phyloP scores from a whole-genome alignment of 2,888 invertebrate genomes.

The Orchesella flavescens region DNA sequence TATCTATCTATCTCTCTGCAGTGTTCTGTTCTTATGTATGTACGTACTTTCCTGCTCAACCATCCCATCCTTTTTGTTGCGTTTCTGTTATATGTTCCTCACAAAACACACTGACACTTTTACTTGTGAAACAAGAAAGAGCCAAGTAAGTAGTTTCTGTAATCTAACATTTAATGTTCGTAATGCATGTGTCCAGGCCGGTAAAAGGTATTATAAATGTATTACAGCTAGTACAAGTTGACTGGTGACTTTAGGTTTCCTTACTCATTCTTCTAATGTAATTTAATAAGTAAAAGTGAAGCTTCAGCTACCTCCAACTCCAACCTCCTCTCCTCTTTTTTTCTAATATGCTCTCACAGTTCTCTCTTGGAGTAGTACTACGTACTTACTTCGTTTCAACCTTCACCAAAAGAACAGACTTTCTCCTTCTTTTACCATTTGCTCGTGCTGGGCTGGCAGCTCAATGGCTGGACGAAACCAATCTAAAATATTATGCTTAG shows the following conservation, averaged over 20 bases:
- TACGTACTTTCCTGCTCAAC: neutral
- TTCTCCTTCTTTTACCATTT: neutral
- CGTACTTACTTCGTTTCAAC: neutral
- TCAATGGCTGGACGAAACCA: slow-evolving; percentile 22
- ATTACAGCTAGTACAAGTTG: slow-evolving; percentile 53
- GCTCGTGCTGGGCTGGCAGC: neutral
- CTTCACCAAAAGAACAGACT: neutral
- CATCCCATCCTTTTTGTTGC: neutral
- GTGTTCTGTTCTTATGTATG: no score
- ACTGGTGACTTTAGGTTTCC: slow-evolving; percentile 55
- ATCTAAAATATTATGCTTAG: slow-evolving; percentile 59
- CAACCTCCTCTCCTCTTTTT: slow-evolving; percentile 18
- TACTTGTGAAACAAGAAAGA: slow-evolving; percentile 11
- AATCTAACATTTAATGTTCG: slow-evolving; percentile 63
- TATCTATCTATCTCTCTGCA: neutral
- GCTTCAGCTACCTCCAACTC: slow-evolving; percentile 32
- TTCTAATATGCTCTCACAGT: neutral
- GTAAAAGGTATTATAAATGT: slow-evolving; percentile 62
- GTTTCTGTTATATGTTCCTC: neutral
- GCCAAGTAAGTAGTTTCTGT: slow-evolving; percentile 52
- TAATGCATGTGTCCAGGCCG: slow-evolving; percentile 60
- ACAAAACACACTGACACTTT: neutral
- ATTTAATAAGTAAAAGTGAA: slow-evolving; percentile 58
- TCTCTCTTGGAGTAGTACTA: slow-evolving; percentile 7
- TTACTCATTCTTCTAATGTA: slow-evolving; percentile 61